A percentile compares a stretch with the other conserved stretches of the same genome.
These are phyloP conservation scores for Pygoscelis adeliae DNA, from an alignment of 2,113 vertebrate genomes.

Conservation along the genomic window DNA sequence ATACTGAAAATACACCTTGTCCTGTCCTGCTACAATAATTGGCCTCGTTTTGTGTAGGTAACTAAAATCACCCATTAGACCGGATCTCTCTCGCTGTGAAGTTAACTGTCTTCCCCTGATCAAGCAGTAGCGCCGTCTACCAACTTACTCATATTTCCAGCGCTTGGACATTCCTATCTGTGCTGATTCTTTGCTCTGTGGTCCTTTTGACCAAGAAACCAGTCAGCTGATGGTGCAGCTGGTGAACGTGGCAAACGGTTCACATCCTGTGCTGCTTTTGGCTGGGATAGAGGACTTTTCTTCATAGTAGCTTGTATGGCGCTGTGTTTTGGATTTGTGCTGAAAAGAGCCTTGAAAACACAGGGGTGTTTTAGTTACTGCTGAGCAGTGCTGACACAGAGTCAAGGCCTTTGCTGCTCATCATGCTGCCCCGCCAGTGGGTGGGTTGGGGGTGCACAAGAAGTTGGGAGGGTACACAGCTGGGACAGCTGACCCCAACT, in stretches of 20 bases:
- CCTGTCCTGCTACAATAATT: background rate
- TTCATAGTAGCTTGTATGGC: background rate
- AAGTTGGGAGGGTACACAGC: background rate
- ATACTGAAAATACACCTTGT: background rate
- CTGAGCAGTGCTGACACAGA: background rate
- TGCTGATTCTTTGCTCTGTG: fast-evolving
- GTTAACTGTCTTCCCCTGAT: background rate
- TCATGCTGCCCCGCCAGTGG: background rate
- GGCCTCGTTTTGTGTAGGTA: background rate
- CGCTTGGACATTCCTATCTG: fast-evolving
- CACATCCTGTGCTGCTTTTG: background rate
- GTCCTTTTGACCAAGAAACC: background rate
- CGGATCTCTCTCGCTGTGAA: background rate
- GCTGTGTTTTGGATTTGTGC: background rate
- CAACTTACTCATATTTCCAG: background rate
- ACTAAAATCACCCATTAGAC: background rate
- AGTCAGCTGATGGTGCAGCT: background rate
- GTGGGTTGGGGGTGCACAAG: background rate
- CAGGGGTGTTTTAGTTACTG: background rate
- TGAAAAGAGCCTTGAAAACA: background rate
- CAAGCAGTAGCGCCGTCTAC: background rate
- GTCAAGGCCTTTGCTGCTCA: background rate
- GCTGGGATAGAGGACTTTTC: background rate
- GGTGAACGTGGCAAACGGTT: background rate
- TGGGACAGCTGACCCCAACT: background rate